Evolutionary conservation across 1,140 invertebrate species (phyloP).

Genomic region (Laupala kohalensis): DNA sequence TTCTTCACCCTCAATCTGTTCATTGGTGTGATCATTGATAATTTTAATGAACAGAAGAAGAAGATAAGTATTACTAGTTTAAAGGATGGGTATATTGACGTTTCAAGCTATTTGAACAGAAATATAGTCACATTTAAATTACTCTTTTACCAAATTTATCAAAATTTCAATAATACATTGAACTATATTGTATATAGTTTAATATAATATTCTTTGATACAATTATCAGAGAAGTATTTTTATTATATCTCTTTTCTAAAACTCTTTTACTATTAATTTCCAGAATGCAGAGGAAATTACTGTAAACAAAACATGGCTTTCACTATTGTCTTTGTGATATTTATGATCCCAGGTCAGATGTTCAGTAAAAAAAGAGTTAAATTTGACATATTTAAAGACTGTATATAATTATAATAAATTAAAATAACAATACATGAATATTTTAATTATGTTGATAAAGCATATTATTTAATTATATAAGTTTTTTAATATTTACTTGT

Average conservation of each 20-base stretch:
- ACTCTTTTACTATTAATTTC: no score
- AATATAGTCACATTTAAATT: neutral
- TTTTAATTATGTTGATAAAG: neutral
- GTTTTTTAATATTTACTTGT: neutral
- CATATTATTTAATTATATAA: neutral
- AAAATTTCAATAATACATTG: neutral
- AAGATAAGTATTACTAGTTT: slow-evolving; percentile 45
- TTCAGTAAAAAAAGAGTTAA: neutral
- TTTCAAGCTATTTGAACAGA: no score
- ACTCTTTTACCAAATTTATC: neutral
- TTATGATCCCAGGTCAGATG: neutral
- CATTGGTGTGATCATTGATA: slow-evolving; percentile 97
- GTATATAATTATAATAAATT: neutral
- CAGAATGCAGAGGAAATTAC: neutral
- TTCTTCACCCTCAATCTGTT: slow-evolving; percentile 97
- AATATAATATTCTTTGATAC: no score
- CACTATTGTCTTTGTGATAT: neutral
- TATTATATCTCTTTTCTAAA: no score
- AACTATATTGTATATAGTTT: no score
- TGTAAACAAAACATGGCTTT: neutral
- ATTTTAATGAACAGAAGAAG: slow-evolving; percentile 99
- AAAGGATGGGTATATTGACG: neutral
- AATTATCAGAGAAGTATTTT: no score
- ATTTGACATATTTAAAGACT: no score
- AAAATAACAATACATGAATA: neutral